These are phyloP conservation scores for Motacilla tschutschensis DNA, from an alignment of 2,113 vertebrate species.

Conservation along the genomic window DNA sequence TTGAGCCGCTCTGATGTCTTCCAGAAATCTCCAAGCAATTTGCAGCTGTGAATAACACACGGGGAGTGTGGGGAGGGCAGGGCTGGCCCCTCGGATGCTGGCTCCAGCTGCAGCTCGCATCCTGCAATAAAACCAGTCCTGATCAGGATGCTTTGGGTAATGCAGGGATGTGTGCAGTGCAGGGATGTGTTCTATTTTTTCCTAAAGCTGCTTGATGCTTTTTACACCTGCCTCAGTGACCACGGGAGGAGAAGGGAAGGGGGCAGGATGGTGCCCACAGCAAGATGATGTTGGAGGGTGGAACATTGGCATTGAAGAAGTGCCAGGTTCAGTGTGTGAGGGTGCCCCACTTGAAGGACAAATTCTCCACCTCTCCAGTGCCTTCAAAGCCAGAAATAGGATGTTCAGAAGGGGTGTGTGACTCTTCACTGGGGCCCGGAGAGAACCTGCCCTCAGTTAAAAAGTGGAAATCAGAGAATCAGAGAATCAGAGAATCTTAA, in stretches of 20 bases:
- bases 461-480: not conserved
- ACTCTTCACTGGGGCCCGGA: not conserved
- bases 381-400: not conserved
- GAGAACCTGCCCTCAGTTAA: fast-evolving
- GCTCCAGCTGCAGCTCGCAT: not conserved
- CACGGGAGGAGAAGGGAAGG: not conserved
- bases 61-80: not conserved
- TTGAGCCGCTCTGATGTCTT: constrained; percentile 17
- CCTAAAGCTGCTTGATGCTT: not conserved
- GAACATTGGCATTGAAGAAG: not conserved
- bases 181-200: not conserved
- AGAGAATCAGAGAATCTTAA: no score
- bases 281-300: fast-evolving
- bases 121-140: constrained; percentile 9
- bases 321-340: not conserved
- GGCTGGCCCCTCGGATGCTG: not conserved
- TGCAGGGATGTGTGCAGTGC: not conserved
- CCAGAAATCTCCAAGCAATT: constrained; percentile 55
- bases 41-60: constrained; percentile 33
- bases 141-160: not conserved
- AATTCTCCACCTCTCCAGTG: not conserved
- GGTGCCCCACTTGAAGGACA: not conserved
- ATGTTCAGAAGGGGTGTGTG: no score
- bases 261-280: no score
- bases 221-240: not conserved